phyloP scores from a whole-genome alignment of 1,140 invertebrate species.

The Spodoptera litura region DNA sequence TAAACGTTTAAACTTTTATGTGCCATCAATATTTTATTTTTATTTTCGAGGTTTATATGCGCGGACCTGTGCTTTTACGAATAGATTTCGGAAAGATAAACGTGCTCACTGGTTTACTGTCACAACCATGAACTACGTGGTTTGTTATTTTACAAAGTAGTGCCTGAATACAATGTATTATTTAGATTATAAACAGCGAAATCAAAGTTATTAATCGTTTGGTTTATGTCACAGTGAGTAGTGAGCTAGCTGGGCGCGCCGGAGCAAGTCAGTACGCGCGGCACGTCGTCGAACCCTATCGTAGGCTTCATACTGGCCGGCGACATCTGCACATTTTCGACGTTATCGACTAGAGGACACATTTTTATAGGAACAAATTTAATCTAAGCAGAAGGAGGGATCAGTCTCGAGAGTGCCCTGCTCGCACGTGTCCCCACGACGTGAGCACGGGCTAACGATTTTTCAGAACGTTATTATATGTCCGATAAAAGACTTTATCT shows the following conservation, averaged over 20 bases:
- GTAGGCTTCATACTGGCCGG: conserved; percentile 75
- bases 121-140: too few species aligned
- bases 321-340: conserved; percentile 81
- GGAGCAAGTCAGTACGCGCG: conserved; percentile 68
- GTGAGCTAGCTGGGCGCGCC: background rate
- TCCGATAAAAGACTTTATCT: conserved; percentile 72
- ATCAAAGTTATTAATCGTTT: conserved; percentile 45
- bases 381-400: conserved; percentile 82
- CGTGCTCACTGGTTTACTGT: too few species aligned
- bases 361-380: conserved; percentile 84
- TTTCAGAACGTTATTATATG: conserved; percentile 79
- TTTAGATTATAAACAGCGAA: conserved; percentile 16
- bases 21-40: conserved; percentile 20
- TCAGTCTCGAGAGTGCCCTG: conserved; percentile 80
- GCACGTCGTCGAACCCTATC: conserved; percentile 77
- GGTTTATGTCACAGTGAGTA: conserved; percentile 21
- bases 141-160: too few species aligned
- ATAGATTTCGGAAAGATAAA: too few species aligned
- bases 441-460: conserved; percentile 79
- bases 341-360: conserved; percentile 79
- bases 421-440: conserved; percentile 74
- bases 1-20: conserved; percentile 26
- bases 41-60: too few species aligned
- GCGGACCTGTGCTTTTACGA: too few species aligned
- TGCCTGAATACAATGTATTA: background rate